phyloP scores from a whole-genome alignment of 2,797 vertebrate species.

The Crax fasciolata region DNA sequence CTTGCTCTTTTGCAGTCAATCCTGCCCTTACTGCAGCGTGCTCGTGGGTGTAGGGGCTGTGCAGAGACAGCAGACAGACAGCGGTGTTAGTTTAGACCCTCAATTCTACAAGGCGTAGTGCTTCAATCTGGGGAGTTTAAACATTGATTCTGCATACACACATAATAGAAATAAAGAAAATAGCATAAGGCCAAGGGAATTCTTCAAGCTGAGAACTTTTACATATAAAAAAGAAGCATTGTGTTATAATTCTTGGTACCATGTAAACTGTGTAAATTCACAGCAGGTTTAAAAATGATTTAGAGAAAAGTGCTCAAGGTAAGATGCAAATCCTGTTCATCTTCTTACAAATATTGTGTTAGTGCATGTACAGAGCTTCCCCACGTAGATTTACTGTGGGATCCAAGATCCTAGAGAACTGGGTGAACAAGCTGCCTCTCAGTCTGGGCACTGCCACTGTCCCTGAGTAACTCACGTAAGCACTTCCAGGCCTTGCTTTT shows the following conservation, averaged over 20 bases:
- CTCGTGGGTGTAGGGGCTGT: neutral
- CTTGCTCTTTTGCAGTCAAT: conserved; percentile 2
- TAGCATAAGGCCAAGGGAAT: neutral
- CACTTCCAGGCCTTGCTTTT: neutral
- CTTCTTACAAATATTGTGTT: neutral
- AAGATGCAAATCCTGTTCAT: neutral
- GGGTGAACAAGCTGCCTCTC: neutral
- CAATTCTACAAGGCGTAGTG: neutral
- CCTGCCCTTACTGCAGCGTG: neutral
- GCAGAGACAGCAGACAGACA: neutral
- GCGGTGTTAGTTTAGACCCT: neutral
- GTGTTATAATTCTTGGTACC: neutral
- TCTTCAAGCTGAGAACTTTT: neutral
- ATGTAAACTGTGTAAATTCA: neutral
- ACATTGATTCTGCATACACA: neutral
- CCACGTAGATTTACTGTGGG: neutral
- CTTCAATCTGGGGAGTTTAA: neutral
- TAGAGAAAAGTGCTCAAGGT: neutral
- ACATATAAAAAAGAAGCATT: neutral
- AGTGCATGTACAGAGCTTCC: neutral
- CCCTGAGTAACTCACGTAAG: neutral
- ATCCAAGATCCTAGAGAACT: neutral
- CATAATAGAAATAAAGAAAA: neutral
- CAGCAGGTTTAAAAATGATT: neutral
- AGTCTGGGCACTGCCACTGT: neutral